Evolutionary conservation across 2,888 invertebrate species (phyloP), one percentile per base, ranked within the genome.

Genomic region (Pyrochroa serraticornis): DNA sequence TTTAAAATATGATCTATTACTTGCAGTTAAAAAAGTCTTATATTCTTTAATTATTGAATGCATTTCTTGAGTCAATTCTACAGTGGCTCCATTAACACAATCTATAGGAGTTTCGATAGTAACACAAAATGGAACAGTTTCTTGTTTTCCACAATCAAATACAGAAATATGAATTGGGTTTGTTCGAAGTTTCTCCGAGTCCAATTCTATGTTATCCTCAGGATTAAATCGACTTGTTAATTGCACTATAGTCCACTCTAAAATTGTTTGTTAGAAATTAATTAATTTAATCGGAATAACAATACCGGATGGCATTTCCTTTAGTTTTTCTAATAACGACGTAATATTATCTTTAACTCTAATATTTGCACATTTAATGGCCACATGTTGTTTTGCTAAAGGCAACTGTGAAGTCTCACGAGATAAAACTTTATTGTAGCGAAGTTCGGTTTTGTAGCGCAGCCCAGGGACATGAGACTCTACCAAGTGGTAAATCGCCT

Each of bases 241-340:
- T 68, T 87, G 87, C 46, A 87, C 71, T 46, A 87, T 66, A 0
- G 85, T 85, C 87, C 87, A 87, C 78, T 87, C 86, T 85, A 77
- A 58, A 75, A 80, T 22, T 3, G 22, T 22, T 22, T 22, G 5
- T 22, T 22, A 22, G 3, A 5, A 22, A 22, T 22, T 22, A 5
- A 22, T 3, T 2, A 22, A 5, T 22, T 22, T 5, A 22, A 22
- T 5, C 5, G 5, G 22, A 22, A 22, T n/a, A 45, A 51, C 54
- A 44, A 53, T 61, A 77, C 77, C 77, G 73, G 74, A 68, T 1
- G 79, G 78, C 71, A 79, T 68, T 63, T 77, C 75, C 46, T 66
- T 48, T 9, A 78, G 33, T 63, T 71, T 68, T 10, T 66, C 47
- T 22, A 75, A 58, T 65, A 78, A 67, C 7, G 57, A 38, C 45